Base-by-base conservation (phyloP, 2,888 invertebrate genomes). In the Yponomeuta cagnagella region DNA sequence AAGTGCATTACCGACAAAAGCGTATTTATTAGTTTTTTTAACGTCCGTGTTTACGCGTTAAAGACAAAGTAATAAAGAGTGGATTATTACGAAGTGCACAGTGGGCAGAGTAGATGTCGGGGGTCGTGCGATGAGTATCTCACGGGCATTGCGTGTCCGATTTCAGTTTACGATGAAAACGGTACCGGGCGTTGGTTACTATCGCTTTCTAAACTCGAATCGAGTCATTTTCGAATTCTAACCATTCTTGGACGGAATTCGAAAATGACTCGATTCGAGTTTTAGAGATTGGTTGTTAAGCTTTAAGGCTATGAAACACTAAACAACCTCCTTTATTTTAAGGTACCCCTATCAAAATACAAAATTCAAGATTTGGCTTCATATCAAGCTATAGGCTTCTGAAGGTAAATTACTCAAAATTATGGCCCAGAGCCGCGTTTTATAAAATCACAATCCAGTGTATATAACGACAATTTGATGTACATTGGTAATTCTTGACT, bases 81-180 rank as follows among this genome's bases (percentile, higher is more conserved):
- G 15, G 52, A 58, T 58, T 58, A 58, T 43, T 5, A 43, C 43
- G 43, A 43, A 43, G 43, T 43, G 43, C 43, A 58, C 52, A 58
- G 52, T 58, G 15, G 52, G 15, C 52, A 15, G 52, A 58, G 52
- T 58, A 15, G 52, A 58, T 15, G 15, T 68, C 69, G 58, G 52
- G 68, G 72, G 71, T 73, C 1, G 74, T 72, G 73, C 70, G 77
- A 78, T 77, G 73, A 48, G 70, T 75, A 78, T 79, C 79, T 76
- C 78, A 77, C 76, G 77, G 75, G 66, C 75, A 10, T 78, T 74
- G 77, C 78, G 77, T 79, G 78, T 74, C 74, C 15, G 71, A 68
- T 66, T 71, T 73, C 74, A 76, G 77, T 78, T 79, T 77, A 75
- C 72, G 70, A 71, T 69, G 48, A 63, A 31, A 63, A 69, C 37